Evolutionary conservation across 2,888 invertebrate genomes (phyloP).

Genomic region (Stratiomys singularior): DNA sequence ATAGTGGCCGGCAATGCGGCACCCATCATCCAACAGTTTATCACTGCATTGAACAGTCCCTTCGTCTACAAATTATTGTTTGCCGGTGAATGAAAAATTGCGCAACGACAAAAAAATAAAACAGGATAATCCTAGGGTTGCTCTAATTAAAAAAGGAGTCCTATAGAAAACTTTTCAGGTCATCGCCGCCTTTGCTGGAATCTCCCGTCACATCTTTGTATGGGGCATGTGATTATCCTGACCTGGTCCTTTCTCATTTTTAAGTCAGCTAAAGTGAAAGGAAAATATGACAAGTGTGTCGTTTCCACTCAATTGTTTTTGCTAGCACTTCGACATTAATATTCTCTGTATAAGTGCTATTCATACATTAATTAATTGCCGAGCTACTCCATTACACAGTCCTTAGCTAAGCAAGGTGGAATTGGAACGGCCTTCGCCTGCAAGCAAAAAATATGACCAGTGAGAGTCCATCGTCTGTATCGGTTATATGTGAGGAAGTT

Average conservation of each 20-base stretch:
- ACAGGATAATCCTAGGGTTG: constrained; percentile 24
- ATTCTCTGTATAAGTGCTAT: background rate
- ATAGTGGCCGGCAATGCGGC: constrained; percentile 28
- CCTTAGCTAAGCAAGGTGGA: background rate
- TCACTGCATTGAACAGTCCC: background rate
- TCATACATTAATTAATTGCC: background rate
- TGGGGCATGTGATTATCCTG: background rate
- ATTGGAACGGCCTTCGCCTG: background rate
- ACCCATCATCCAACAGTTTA: background rate
- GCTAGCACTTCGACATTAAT: background rate
- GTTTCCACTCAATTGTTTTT: background rate
- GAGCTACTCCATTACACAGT: background rate
- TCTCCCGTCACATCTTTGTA: constrained; percentile 9
- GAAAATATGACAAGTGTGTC: background rate
- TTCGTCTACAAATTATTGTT: background rate
- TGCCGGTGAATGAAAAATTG: constrained; percentile 33
- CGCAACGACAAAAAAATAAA: constrained; percentile 33
- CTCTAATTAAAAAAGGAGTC: constrained; percentile 30
- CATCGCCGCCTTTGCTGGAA: constrained; percentile 2
- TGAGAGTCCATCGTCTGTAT: constrained; percentile 53
- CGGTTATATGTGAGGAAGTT: constrained; percentile 81
- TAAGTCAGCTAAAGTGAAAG: background rate
- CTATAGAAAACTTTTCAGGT: constrained; percentile 13
- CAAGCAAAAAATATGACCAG: constrained; percentile 47
- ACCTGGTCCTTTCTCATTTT: background rate